Evolutionary conservation across 2,797 vertebrate genomes (phyloP).

Genomic region (Menidia menidia): DNA sequence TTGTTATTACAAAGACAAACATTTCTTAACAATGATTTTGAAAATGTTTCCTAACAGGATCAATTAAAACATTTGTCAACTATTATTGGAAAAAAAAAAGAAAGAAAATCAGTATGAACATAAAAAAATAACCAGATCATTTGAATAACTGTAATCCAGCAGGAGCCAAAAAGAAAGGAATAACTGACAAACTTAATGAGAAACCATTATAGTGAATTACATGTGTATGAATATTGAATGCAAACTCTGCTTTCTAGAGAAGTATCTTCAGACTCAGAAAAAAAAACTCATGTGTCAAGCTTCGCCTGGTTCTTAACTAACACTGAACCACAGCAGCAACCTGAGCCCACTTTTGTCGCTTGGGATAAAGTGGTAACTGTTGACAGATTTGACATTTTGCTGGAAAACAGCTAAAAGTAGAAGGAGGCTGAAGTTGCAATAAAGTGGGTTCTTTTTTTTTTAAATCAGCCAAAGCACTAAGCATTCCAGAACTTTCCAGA

Average conservation of each 20-base stretch:
- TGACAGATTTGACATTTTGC: conserved; percentile 84
- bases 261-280: conserved; percentile 31
- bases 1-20: background rate
- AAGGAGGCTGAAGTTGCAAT: conserved; percentile 22
- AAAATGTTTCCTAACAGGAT: background rate
- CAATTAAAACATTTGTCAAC: background rate
- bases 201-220: background rate
- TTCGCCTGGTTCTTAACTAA: conserved; percentile 64
- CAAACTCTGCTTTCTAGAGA: conserved; percentile 43
- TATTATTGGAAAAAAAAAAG: background rate
- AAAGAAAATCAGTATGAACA: background rate
- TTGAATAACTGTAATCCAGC: background rate
- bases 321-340: conserved; percentile 71
- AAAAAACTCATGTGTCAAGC: conserved; percentile 53
- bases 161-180: background rate
- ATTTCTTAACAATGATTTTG: background rate
- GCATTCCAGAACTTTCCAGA: conserved; percentile 2
- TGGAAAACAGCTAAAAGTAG: conserved; percentile 53
- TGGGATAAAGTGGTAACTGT: conserved; percentile 79
- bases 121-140: background rate
- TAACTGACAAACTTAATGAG: background rate
- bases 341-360: conserved; percentile 78
- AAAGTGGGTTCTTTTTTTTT: conserved; percentile 53
- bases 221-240: conserved; percentile 36
- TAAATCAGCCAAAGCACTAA: conserved; percentile 11